A percentile compares a stretch with the other conserved stretches of the same genome.
Evolutionary conservation across 1,140 invertebrate genomes (phyloP).

Genomic region (Eupristina koningsbergeri): DNA sequence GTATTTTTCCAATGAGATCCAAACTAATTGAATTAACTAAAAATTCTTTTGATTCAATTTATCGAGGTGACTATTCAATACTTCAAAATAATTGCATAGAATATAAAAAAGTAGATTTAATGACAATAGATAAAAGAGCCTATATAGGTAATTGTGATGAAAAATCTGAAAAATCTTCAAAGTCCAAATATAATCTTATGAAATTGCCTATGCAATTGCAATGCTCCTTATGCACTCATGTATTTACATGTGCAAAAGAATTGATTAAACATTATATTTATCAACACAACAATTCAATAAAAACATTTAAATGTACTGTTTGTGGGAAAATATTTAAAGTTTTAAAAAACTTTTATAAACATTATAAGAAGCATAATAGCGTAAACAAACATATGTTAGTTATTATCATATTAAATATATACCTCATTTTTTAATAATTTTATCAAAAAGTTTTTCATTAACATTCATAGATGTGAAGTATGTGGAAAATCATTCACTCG

Average conservation of each 20-base stretch:
- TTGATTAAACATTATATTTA: conserved; percentile 17
- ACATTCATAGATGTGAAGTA: conserved; percentile 9
- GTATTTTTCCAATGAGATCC: background rate
- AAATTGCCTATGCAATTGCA: background rate
- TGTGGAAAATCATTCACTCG: conserved; percentile 19
- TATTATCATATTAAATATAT: background rate
- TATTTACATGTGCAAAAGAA: conserved; percentile 10
- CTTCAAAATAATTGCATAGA: background rate
- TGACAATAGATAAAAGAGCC: background rate
- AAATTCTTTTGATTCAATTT: background rate
- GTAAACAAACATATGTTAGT: conserved; percentile 9
- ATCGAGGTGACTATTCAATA: background rate
- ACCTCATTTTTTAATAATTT: background rate
- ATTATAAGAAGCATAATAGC: conserved; percentile 9
- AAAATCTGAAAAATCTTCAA: background rate
- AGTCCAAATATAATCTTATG: background rate
- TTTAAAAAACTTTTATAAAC: conserved; percentile 24
- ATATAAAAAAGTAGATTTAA: background rate
- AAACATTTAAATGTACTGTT: conserved; percentile 18
- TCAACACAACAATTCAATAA: background rate
- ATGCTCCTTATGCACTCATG: background rate
- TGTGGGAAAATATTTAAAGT: background rate
- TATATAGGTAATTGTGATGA: background rate
- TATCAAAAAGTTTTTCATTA: background rate
- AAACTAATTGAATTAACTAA: background rate